Evolutionary conservation across 2,797 vertebrate species (phyloP), one percentile per base, ranked within the genome.

Genomic region (Brotula barbata): DNA sequence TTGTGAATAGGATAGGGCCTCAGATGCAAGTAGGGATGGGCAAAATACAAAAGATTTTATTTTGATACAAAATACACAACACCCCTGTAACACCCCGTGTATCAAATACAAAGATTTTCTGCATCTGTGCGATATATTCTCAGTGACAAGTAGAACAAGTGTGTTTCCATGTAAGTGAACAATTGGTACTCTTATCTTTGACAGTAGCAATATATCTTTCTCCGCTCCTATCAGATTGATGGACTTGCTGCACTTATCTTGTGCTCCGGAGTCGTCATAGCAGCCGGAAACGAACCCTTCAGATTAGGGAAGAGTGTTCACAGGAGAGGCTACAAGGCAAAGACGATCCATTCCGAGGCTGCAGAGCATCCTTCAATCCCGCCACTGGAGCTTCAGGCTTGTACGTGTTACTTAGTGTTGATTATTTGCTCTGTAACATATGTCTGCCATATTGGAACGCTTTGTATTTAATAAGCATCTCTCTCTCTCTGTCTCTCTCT

Each of bases 221-320:
- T 61, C 14, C 16, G 69, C 28, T 42, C 57, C 19, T 72, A 78
- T 60, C 71, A 99, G 96, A 88, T 99, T 64, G 88, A 94, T 52
- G 92, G 91, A 73, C 93, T 97, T 40, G 87, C 92, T 75, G 89
- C 91, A 1, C 82, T 96, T 21, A 88, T 94, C 75, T 62, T 95
- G 69, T 95, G 93, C 74, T 92, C 94, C 60, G 94, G 94, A 73
- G 87, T 94, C 68, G 82, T 97, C 56, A 94, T 98, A 0, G 96
- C 95, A 73, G 94, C 94, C 0, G 95, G 96, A 54, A 94, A 87
- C 28, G 96, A 99, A 77, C 91, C 93, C 36, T 99, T 97, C 85
- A 94, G 91, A 85, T 88, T 91, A 59, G 91, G 84, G 68, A 94
- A 92, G 54, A 85, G 85, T 68, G 82, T 90, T 66, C 89, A 90